Evolutionary conservation across 2,797 vertebrate species (phyloP), one percentile per base, ranked within the genome.

Genomic region (Pipistrellus nathusii): DNA sequence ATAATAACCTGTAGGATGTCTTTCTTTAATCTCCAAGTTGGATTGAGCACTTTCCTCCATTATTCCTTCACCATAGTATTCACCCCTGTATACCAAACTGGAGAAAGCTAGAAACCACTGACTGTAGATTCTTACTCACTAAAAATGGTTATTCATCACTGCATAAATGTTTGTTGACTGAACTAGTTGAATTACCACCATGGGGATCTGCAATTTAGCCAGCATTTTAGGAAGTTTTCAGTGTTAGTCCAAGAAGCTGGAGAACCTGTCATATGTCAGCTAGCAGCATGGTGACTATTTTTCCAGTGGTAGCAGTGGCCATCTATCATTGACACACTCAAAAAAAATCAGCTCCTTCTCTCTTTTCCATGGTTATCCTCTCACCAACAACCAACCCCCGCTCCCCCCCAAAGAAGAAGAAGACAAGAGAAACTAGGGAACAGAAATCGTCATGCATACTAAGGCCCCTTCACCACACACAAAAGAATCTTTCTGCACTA

Each of bases 11-110:
- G 75, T 38, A n/a, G 5, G 27, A 64, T 46, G 3, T 3, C 46
- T 91, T 86, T 78, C 53, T 88, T 80, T 76, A 71, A 41, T 73
- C 46, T 84, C 30, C 68, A 84, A 21, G n/a, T 27, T 66, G 20
- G 51, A 81, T 5, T 32, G 44, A 76, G 18, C 12, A 30, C 5
- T 5, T 10, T 55, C 38, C 5, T 71, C 51, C 41, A 30, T 44
- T 66, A 44, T 41, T 57, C 30, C 59, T 73, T 91, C n/a, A 51
- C 55, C 15, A 44, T 0, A 92, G 18, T 21, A 62, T 53, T 55
- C 11, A 51, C 15, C 13, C 23, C 21, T 78, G 88, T 44, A 62
- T 4, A 38, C 3, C 15, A 76, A 20, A 68, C 8, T 25, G 35
- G 41, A 75, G 44, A 30, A 85, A 75, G 21, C 25, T 59, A 48